These are phyloP conservation scores for Virgularia gustaviana DNA, from an alignment of 92 coral and sea anemone genomes.

Conservation along the genomic window DNA sequence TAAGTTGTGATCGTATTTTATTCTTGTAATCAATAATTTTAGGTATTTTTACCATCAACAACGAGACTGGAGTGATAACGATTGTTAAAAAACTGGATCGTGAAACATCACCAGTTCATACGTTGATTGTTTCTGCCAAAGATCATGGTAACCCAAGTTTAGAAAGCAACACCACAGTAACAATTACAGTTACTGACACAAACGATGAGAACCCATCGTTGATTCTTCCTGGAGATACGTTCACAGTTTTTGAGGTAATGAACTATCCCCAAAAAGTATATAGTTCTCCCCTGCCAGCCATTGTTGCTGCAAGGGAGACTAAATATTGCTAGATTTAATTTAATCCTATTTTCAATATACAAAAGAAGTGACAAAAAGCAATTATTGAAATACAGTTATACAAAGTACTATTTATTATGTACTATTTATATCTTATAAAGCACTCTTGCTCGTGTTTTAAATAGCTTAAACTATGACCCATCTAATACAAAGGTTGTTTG, in stretches of 20 bases:
- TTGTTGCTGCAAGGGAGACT: neutral
- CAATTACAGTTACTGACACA: slow-evolving; percentile 59
- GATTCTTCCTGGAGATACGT: neutral
- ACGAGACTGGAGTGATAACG: slow-evolving; percentile 59
- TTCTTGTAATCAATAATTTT: too few relatives aligned
- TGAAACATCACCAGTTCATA: slow-evolving; percentile 31
- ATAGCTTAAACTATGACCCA: too few relatives aligned
- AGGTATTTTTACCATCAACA: slow-evolving; percentile 57
- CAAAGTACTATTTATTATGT: too few relatives aligned
- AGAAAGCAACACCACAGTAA: slow-evolving; percentile 52
- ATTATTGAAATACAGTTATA: too few relatives aligned
- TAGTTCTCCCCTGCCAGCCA: neutral
- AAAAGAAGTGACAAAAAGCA: too few relatives aligned
- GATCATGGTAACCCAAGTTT: slow-evolving; percentile 64
- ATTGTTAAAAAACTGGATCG: slow-evolving; percentile 55
- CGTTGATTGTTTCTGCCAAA: slow-evolving; percentile 68
- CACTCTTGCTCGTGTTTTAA: too few relatives aligned
- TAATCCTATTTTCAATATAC: slow-evolving; percentile 8
- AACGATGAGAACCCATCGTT: slow-evolving; percentile 68
- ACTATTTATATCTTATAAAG: too few relatives aligned
- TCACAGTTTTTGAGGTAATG: neutral
- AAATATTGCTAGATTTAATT: neutral
- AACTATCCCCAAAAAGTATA: too few relatives aligned
- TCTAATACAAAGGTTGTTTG: too few relatives aligned
- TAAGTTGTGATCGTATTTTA: too few relatives aligned